These are phyloP conservation scores for Habroteleia sp. DNA, from an alignment of 2,888 invertebrate genomes.

Conservation along the genomic window DNA sequence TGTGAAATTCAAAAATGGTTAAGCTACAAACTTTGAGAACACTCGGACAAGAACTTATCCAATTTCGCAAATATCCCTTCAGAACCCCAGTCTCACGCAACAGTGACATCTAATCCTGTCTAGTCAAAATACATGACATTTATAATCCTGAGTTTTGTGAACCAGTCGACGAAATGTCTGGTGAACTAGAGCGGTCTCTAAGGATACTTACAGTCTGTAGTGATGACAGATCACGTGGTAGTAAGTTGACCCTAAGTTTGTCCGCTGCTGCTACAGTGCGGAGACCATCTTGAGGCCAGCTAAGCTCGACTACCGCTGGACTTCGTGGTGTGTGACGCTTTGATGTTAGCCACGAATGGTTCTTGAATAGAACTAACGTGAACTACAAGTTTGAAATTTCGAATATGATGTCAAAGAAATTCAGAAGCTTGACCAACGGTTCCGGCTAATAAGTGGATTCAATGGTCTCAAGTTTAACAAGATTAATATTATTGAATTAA, in stretches of 20 bases:
- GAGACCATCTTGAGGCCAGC: constrained; percentile 40
- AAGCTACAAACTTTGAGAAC: too few relatives aligned
- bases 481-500: constrained; percentile 7
- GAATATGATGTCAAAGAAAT: constrained; percentile 50
- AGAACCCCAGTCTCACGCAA: background rate
- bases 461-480: background rate
- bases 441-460: constrained; percentile 16
- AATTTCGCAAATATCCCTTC: background rate
- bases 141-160: constrained; percentile 32
- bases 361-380: constrained; percentile 51
- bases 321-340: constrained; percentile 46
- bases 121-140: constrained; percentile 24
- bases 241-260: constrained; percentile 57
- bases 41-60: too few relatives aligned
- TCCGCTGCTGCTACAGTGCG: constrained; percentile 12
- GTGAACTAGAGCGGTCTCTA: constrained; percentile 26
- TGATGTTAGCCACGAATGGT: constrained; percentile 47
- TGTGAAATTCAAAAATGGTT: too few relatives aligned
- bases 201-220: constrained; percentile 39
- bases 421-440: constrained; percentile 37
- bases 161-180: constrained; percentile 23
- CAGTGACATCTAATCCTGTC: constrained; percentile 1
- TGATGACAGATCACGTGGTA: constrained; percentile 53
- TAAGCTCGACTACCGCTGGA: constrained; percentile 23
- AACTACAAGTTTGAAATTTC: constrained; percentile 44